A percentile compares a stretch with the other conserved stretches of the same genome.
phyloP scores from a whole-genome alignment of 2,113 vertebrate species.

The Pseudonaja textilis region DNA sequence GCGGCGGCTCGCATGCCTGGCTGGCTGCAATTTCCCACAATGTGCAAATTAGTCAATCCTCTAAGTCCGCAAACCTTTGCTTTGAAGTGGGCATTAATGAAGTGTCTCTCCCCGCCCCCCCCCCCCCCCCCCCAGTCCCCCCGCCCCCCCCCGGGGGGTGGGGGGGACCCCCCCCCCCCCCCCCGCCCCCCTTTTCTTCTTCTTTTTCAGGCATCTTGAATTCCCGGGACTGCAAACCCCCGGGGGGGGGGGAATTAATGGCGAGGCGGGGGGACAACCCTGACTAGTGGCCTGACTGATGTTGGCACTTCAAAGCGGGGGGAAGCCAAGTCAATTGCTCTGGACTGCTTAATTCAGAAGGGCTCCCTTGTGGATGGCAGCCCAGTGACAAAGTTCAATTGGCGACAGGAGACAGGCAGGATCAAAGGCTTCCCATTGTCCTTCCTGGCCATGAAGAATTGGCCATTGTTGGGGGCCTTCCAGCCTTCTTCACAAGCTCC shows the following conservation, averaged over 20 bases:
- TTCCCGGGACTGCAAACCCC: slow-evolving; percentile 81
- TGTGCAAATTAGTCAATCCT: slow-evolving; percentile 97
- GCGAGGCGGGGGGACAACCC: background rate
- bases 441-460: slow-evolving; percentile 98
- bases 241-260: slow-evolving; percentile 73
- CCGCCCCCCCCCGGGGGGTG: slow-evolving; percentile 64
- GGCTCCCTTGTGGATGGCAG: slow-evolving; percentile 89
- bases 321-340: slow-evolving; percentile 86
- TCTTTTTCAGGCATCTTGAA: slow-evolving; percentile 86
- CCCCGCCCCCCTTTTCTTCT: slow-evolving; percentile 63
- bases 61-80: slow-evolving; percentile 88
- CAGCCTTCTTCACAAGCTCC: slow-evolving; percentile 83
- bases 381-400: slow-evolving; percentile 96
- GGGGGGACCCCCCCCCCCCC: slow-evolving; percentile 62
- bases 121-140: slow-evolving; percentile 70
- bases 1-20: slow-evolving; percentile 80
- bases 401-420: slow-evolving; percentile 86
- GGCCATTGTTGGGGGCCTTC: slow-evolving; percentile 89
- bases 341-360: slow-evolving; percentile 95
- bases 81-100: slow-evolving; percentile 95
- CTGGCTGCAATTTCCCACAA: slow-evolving; percentile 97
- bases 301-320: slow-evolving; percentile 92
- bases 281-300: slow-evolving; percentile 79
- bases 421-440: slow-evolving; percentile 95
- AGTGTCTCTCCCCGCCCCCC: slow-evolving; percentile 64